Evolutionary conservation across 2,113 vertebrate genomes (phyloP), one percentile per base, ranked within the genome.

Genomic region (Cepphus grylle): DNA sequence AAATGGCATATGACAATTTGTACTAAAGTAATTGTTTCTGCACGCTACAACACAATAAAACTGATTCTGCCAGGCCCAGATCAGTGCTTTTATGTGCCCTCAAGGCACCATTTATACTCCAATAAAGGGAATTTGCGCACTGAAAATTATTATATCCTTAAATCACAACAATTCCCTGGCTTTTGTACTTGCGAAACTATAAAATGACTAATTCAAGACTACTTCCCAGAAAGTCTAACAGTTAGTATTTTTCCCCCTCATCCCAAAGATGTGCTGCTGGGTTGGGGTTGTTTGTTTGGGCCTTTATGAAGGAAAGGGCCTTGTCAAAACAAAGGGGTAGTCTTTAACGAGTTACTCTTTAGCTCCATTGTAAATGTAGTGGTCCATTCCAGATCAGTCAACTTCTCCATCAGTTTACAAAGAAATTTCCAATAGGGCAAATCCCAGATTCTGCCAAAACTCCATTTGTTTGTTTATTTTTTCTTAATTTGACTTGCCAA

Each of bases 11-110:
- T 94, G 77, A 66, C 69, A 84, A 87, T 92, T 95, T 91, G 78
- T 85, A 82, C 69, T 91, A 11, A 91, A 94, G 70, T 65, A 92
- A 93, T 97, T 93, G 81, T 87, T 94, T 95, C 86, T 95, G 70
- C 97, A 93, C 84, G 55, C 78, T 93, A 87, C 84, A 95, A 95
- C 80, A 89, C 88, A 97, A 97, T 97, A 94, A 93, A 97, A 81
- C 73, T 45, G 40, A 87, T 92, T 91, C 86, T 94, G 83, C 93
- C 88, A 95, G 86, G 77, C 73, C 73, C 66, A 94, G 83, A 89
- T 97, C 94, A 89, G 43, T 94, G 86, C 81, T 94, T 49, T 96
- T 91, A 94, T 80, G 56, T 94, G 74, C 70, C 94, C 81, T 95
- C 34, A 62, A 91, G 93, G 91, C 86, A 91, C 84, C 70, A 73